These are phyloP conservation scores for Xylophagus ater DNA, from an alignment of 2,888 invertebrate genomes.

Conservation along the genomic window DNA sequence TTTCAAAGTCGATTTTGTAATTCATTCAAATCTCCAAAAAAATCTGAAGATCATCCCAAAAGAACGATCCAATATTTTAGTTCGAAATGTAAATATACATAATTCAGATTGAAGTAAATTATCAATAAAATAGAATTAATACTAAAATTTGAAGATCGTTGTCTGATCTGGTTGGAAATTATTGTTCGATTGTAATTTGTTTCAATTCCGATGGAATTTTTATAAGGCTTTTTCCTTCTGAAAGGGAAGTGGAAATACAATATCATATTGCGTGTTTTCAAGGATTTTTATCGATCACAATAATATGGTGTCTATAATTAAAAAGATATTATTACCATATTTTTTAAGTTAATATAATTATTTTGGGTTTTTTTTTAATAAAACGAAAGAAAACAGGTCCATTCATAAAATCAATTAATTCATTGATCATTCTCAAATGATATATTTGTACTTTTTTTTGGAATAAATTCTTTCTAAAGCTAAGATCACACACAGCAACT, in stretches of 20 bases:
- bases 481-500: no score
- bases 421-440: no score
- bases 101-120: constrained; percentile 1
- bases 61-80: neutral
- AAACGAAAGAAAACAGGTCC: no score
- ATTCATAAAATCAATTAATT: no score
- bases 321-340: no score
- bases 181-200: constrained; percentile 1
- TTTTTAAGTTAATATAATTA: no score
- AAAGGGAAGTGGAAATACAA: neutral
- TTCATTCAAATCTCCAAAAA: neutral
- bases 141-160: neutral
- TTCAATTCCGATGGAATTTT: no score
- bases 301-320: neutral
- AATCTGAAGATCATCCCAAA: neutral
- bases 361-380: no score
- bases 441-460: no score
- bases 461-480: no score
- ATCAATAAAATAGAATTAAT: constrained; percentile 2
- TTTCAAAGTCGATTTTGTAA: no score
- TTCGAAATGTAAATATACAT: constrained; percentile 1
- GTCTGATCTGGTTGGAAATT: neutral
- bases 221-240: neutral
- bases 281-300: neutral
- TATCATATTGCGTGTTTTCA: neutral